phyloP scores from a whole-genome alignment of 1,140 invertebrate genomes.

The Eciton burchellii region DNA sequence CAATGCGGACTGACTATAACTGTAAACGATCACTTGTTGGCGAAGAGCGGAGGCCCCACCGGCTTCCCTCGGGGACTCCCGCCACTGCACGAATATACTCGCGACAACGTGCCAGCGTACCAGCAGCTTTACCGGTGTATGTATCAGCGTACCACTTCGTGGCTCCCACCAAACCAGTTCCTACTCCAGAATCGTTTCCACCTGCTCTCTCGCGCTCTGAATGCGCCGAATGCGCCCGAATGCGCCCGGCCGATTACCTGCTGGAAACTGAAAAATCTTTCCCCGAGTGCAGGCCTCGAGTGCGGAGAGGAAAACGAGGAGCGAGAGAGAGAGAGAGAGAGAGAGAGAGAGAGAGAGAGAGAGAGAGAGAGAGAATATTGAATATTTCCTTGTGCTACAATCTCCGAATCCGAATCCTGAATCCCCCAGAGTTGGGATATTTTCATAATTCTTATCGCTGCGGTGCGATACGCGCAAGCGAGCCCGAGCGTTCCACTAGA shows the following conservation, averaged over 20 bases:
- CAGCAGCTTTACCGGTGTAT: conserved; percentile 15
- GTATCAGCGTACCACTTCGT: conserved; percentile 59
- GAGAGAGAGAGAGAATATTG: no score
- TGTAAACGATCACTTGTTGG: conserved; percentile 86
- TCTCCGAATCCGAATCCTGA: not conserved
- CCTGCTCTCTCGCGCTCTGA: conserved; percentile 62
- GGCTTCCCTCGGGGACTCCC: conserved; percentile 57
- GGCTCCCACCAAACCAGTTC: conserved; percentile 65
- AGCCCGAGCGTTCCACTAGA: conserved; percentile 1
- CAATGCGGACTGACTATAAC: conserved; percentile 86
- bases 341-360: not conserved
- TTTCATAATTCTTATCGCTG: conserved; percentile 18
- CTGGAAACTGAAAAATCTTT: conserved; percentile 20
- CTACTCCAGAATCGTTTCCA: conserved; percentile 65
- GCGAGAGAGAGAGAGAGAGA: not conserved
- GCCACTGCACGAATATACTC: conserved; percentile 54
- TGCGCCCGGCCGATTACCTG: conserved; percentile 21
- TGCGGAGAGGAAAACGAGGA: no score
- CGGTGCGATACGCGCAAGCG: not conserved
- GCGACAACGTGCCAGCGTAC: conserved; percentile 47
- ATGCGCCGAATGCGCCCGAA: conserved; percentile 17
- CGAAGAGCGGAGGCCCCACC: conserved; percentile 65
- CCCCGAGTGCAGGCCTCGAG: conserved; percentile 5
- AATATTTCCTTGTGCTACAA: not conserved
- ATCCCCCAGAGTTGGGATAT: not conserved